Evolutionary conservation across 1,140 invertebrate genomes (phyloP).

Genomic region (Trichonephila clavata): DNA sequence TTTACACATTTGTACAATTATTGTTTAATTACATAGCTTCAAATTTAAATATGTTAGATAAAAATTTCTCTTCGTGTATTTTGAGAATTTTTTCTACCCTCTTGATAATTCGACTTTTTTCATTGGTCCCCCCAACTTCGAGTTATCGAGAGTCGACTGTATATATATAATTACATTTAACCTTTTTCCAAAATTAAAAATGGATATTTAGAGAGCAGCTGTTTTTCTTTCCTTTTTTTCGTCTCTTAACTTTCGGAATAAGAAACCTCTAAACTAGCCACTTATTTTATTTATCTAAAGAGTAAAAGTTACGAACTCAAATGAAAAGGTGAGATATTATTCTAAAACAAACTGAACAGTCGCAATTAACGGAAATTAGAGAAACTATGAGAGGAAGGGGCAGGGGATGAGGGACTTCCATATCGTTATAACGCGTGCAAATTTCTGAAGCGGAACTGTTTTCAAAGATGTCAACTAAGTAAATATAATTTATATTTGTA

Average conservation of each 20-base stretch:
- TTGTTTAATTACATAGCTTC: no score
- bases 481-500: conserved; percentile 75
- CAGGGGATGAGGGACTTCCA: neutral
- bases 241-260: neutral
- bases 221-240: no score
- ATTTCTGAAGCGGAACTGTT: conserved; percentile 53
- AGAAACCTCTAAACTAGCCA: neutral
- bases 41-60: no score
- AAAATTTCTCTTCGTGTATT: no score
- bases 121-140: no score
- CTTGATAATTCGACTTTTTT: no score
- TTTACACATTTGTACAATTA: no score
- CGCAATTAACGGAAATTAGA: conserved; percentile 14
- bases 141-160: no score
- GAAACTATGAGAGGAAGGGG: neutral
- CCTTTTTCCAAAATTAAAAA: no score
- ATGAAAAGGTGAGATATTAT: conserved; percentile 50
- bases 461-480: conserved; percentile 72
- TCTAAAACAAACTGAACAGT: conserved; percentile 53
- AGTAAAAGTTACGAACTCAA: neutral
- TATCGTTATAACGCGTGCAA: conserved; percentile 62
- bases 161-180: no score
- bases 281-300: neutral
- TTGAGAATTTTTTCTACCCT: no score
- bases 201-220: no score